These are phyloP conservation scores for Camponotus pennsylvanicus DNA, from an alignment of 1,140 invertebrate genomes.

Conservation along the genomic window DNA sequence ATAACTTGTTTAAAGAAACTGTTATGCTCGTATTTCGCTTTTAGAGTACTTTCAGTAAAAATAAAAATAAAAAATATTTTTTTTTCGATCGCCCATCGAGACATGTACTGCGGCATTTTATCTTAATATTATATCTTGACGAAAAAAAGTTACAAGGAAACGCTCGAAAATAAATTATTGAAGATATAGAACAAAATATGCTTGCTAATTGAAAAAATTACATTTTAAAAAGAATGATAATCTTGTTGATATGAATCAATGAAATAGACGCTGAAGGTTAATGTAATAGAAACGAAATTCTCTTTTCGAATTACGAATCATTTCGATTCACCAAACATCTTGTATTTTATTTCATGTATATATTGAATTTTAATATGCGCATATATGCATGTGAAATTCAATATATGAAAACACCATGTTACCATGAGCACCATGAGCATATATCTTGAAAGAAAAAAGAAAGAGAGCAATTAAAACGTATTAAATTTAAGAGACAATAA, in stretches of 20 bases:
- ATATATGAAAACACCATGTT: conserved; percentile 72
- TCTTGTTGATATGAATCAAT: conserved; percentile 18
- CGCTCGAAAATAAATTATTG: conserved; percentile 14
- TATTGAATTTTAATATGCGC: conserved; percentile 31
- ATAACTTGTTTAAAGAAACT: not conserved
- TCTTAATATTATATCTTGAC: not conserved
- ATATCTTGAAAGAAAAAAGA: not conserved
- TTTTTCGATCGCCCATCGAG: conserved; percentile 17
- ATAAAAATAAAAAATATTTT: conserved; percentile 39
- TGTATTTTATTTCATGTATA: conserved; percentile 38
- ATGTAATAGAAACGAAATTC: too few species aligned
- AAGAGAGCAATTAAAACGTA: not conserved
- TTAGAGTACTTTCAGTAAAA: conserved; percentile 1
- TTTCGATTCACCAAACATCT: conserved; percentile 57
- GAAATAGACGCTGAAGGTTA: too few species aligned
- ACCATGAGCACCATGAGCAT: conserved; percentile 71
- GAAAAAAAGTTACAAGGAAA: conserved; percentile 1
- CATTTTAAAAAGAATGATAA: not conserved
- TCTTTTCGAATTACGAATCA: conserved; percentile 7
- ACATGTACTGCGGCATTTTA: conserved; percentile 13
- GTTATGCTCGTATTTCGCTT: conserved; percentile 25
- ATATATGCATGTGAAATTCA: conserved; percentile 46
- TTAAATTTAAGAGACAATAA: not conserved
- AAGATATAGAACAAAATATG: conserved; percentile 10
- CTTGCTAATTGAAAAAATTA: conserved; percentile 21